Evolutionary conservation across 2,888 invertebrate genomes (phyloP).

Genomic region (Bruchidius siliquastri): DNA sequence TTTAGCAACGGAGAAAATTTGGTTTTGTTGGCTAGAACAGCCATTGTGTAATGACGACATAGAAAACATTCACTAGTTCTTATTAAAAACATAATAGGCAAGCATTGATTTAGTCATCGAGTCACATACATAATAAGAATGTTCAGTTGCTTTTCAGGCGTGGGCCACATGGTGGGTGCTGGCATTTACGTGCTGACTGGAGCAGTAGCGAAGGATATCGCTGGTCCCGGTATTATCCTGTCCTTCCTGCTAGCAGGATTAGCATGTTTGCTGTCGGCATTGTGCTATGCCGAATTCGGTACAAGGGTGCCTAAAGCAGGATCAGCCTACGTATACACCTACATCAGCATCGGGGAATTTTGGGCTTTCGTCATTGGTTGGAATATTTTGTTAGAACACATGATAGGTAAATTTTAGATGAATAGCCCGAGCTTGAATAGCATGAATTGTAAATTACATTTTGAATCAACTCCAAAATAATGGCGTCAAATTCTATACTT

Average conservation of each 20-base stretch:
- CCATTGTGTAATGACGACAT: no score
- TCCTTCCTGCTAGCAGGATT: conserved; percentile 75
- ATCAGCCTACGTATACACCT: conserved; percentile 90
- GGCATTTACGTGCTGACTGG: conserved; percentile 91
- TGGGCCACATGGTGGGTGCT: conserved; percentile 94
- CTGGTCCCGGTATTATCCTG: conserved; percentile 77
- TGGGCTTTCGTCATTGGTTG: conserved; percentile 94
- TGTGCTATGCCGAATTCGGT: conserved; percentile 89
- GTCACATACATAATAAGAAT: no score
- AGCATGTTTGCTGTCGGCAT: conserved; percentile 73
- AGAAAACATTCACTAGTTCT: no score
- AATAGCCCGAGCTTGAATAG: neutral
- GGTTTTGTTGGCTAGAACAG: no score
- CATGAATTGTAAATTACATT: no score
- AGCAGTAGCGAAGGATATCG: conserved; percentile 73
- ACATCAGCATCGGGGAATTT: conserved; percentile 88
- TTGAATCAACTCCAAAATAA: no score
- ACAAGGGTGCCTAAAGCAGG: conserved; percentile 85
- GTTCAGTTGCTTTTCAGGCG: no score
- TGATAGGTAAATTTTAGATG: conserved; percentile 60
- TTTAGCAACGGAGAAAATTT: no score
- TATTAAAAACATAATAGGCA: no score
- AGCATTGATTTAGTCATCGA: no score
- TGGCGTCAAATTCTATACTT: no score
- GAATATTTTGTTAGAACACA: conserved; percentile 88